Conservation (phyloP, 1,140 invertebrate species). For the Drosophila sulfurigaster region DNA sequence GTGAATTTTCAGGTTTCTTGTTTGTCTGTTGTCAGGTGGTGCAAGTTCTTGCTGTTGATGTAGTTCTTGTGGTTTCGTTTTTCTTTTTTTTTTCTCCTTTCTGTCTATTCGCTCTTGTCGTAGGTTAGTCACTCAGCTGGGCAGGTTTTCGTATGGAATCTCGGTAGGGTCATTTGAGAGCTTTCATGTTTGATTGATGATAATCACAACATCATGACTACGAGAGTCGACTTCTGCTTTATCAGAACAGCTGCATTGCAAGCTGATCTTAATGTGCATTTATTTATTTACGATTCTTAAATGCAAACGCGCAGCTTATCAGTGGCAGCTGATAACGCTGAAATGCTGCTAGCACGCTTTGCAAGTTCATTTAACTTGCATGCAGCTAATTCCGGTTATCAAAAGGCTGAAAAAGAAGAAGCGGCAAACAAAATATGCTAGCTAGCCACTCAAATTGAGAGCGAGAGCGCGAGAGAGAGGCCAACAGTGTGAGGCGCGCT, state of each 20-base stretch:
- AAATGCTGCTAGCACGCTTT: conserved; percentile 10
- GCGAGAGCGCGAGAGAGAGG: background rate
- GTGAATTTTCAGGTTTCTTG: conserved; percentile 75
- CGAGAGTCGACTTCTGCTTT: background rate
- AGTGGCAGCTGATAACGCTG: conserved; percentile 23
- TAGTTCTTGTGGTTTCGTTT: conserved; percentile 33
- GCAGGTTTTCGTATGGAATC: conserved; percentile 43
- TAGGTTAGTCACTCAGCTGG: conserved; percentile 71
- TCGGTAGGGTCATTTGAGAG: conserved; percentile 18
- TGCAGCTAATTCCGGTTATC: conserved; percentile 35
- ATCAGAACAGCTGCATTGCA: conserved; percentile 47
- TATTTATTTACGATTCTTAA: conserved; percentile 1
- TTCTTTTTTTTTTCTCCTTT: conserved; percentile 24
- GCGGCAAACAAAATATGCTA: conserved; percentile 11
- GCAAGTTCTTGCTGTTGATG: conserved; percentile 24
- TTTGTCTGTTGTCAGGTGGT: conserved; percentile 58
- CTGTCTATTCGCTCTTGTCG: conserved; percentile 72
- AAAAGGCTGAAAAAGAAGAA: conserved; percentile 5
- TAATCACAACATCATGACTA: conserved; percentile 60
- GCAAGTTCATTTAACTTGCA: conserved; percentile 35
- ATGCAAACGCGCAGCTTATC: conserved; percentile 6
- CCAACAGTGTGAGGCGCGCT: background rate
- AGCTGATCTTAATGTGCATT: conserved; percentile 8
- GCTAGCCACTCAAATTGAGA: conserved; percentile 5
- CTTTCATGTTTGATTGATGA: conserved; percentile 66